Conservation (phyloP, 2,113 vertebrate species). For the Callipepla squamata region DNA sequence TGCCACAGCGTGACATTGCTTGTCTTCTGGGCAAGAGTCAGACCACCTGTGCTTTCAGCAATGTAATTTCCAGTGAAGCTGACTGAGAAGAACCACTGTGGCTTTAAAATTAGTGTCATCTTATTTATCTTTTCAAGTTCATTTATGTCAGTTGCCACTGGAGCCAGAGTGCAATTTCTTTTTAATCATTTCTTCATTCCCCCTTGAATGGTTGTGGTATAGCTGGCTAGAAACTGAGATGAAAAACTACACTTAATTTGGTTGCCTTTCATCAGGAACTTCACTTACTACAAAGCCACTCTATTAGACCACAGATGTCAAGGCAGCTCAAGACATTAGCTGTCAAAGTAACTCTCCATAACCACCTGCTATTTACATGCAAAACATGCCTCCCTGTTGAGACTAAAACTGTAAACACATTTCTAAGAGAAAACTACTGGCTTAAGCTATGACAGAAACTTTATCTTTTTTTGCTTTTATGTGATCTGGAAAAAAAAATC, state of each 20-base stretch:
- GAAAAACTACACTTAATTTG: constrained; percentile 68
- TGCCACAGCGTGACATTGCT: neutral
- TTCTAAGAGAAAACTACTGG: constrained; percentile 51
- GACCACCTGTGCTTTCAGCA: constrained; percentile 25
- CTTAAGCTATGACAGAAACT: constrained; percentile 51
- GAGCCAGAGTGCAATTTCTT: constrained; percentile 62
- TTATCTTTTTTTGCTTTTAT: constrained; percentile 1
- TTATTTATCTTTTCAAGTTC: constrained; percentile 74
- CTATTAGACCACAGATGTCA: constrained; percentile 66
- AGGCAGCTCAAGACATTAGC: constrained; percentile 64
- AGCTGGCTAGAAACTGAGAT: constrained; percentile 28
- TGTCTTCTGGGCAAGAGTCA: neutral
- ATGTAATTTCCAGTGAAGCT: constrained; percentile 15
- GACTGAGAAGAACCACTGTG: constrained; percentile 19
- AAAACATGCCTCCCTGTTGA: constrained; percentile 72
- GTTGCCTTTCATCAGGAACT: constrained; percentile 71
- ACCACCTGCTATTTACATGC: constrained; percentile 73
- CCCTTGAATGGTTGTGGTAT: neutral
- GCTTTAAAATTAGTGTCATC: constrained; percentile 63
- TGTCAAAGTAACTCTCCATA: constrained; percentile 69
- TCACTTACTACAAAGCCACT: constrained; percentile 57
- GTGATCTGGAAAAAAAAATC: constrained; percentile 23
- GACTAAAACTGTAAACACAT: constrained; percentile 72
- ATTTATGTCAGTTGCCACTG: constrained; percentile 64
- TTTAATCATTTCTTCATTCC: constrained; percentile 74